A percentile compares a stretch with the other conserved stretches of the same genome.
Conservation (phyloP, 2,113 vertebrate species). For the Pedetes capensis region DNA sequence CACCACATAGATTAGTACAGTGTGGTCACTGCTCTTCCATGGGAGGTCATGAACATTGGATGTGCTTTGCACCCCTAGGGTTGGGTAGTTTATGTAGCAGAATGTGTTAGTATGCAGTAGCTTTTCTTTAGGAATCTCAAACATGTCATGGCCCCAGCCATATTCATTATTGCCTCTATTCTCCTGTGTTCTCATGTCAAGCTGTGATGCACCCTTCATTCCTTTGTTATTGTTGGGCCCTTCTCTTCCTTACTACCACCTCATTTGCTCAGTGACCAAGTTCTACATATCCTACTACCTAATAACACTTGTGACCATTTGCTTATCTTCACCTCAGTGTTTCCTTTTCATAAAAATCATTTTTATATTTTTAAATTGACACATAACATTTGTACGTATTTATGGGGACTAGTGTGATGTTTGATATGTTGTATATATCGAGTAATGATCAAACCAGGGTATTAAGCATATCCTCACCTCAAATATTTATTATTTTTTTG, state of each 20-base stretch:
- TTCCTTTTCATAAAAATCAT: not conserved
- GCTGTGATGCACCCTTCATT: not conserved
- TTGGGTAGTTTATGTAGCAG: not conserved
- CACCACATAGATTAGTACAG: not conserved
- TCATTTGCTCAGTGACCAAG: not conserved
- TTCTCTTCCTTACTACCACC: not conserved
- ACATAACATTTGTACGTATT: not conserved
- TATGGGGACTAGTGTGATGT: not conserved
- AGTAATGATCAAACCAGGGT: not conserved
- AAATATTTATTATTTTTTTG: not conserved
- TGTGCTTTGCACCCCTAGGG: not conserved
- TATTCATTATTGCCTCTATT: not conserved
- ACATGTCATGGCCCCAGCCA: not conserved
- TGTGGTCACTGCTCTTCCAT: not conserved
- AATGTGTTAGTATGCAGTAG: not conserved
- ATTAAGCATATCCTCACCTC: not conserved
- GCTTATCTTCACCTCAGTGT: not conserved
- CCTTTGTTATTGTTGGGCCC: not conserved
- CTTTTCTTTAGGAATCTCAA: not conserved
- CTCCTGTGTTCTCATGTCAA: not conserved
- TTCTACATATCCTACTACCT: not conserved
- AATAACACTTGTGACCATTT: not conserved
- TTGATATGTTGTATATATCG: not conserved
- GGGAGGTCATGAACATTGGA: not conserved
- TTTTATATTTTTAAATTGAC: not conserved